Percentiles rank a stretch among this genome's conserved stretches.
These are phyloP conservation scores for Tiliqua scincoides DNA, from an alignment of 2,113 vertebrate species.

Conservation along the genomic window DNA sequence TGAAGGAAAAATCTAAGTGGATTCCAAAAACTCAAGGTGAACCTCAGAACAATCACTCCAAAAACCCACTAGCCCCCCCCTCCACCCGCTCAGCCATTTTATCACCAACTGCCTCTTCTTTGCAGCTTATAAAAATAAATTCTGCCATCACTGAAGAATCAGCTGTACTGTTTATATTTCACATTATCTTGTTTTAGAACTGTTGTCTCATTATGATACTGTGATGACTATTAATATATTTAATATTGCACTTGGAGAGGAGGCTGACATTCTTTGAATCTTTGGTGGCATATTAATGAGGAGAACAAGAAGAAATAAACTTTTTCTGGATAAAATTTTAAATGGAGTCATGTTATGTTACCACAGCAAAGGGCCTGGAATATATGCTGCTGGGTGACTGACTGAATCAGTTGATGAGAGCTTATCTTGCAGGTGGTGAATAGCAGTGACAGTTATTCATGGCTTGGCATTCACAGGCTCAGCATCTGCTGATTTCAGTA, in stretches of 20 bases:
- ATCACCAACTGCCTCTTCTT: not conserved
- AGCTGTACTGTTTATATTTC: conserved; percentile 21
- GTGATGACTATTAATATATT: conserved; percentile 35
- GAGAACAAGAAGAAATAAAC: not conserved
- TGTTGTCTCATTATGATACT: conserved; percentile 27
- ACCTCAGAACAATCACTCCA: not conserved
- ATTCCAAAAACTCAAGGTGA: not conserved
- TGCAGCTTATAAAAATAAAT: conserved; percentile 9
- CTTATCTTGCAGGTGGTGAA: no score
- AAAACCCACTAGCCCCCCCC: not conserved
- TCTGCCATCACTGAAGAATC: not conserved
- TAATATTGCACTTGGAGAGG: conserved; percentile 31
- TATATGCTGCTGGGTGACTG: no score
- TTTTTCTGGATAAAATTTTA: not conserved
- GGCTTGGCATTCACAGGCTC: no score
- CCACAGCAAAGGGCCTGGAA: no score
- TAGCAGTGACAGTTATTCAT: no score
- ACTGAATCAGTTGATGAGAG: no score
- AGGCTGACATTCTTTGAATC: not conserved
- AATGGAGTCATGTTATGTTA: not conserved
- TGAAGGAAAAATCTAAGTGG: no score
- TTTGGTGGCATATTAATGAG: conserved; percentile 11
- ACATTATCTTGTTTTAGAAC: conserved; percentile 35
- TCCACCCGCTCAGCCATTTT: not conserved
- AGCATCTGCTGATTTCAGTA: no score